These are phyloP conservation scores for Tipula lateralis DNA, from an alignment of 2,888 invertebrate species.

Conservation along the genomic window DNA sequence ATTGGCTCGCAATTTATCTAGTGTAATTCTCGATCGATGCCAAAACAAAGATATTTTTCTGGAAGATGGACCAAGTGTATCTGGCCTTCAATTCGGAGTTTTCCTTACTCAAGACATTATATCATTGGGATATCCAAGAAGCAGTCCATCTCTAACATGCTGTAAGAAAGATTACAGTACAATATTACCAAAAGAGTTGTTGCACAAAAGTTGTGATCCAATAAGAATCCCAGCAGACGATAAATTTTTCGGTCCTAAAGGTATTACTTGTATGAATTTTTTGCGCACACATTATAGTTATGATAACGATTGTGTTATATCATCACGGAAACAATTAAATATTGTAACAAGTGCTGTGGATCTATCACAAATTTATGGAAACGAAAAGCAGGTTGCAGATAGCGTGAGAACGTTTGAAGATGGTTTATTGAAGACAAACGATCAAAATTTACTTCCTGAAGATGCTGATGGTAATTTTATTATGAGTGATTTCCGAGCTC, in stretches of 20 bases:
- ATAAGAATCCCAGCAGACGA: not conserved
- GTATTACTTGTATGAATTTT: not conserved
- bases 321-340: not conserved
- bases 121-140: not conserved
- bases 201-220: not conserved
- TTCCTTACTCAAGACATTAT: not conserved
- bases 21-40: not conserved
- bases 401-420: not conserved
- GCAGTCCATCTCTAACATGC: not conserved
- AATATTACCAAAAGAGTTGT: not conserved
- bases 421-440: not conserved
- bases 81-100: not conserved
- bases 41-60: not conserved
- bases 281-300: not conserved
- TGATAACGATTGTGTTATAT: not conserved
- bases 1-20: not conserved
- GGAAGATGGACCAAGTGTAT: not conserved
- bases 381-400: not conserved
- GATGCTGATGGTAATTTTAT: not conserved
- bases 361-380: not conserved
- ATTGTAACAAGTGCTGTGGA: not conserved
- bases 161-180: not conserved
- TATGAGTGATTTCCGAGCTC: not conserved
- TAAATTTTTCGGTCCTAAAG: not conserved
- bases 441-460: not conserved